Conservation (phyloP, 2,113 vertebrate species). For the Rhynchopsitta pachyrhyncha region DNA sequence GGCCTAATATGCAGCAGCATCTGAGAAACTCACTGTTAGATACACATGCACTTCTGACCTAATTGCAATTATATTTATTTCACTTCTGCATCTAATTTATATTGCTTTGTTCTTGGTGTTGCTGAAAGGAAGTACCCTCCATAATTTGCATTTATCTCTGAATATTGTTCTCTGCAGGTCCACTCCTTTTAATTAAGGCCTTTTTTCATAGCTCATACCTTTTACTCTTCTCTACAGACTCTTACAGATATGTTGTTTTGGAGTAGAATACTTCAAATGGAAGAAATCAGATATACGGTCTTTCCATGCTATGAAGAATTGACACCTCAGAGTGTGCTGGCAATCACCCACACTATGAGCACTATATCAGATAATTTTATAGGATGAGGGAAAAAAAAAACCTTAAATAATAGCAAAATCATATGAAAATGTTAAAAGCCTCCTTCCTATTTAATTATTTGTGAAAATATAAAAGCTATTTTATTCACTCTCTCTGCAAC, state of each 20-base stretch:
- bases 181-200: background rate
- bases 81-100: background rate
- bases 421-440: background rate
- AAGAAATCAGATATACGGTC: background rate
- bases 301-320: background rate
- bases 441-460: background rate
- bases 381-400: background rate
- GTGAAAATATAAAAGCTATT: background rate
- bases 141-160: background rate
- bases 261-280: background rate
- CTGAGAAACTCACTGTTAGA: background rate
- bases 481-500: background rate
- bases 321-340: background rate
- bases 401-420: background rate
- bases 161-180: background rate
- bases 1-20: background rate
- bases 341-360: fast-evolving
- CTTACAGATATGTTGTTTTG: background rate
- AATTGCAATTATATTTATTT: background rate
- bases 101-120: background rate
- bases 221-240: background rate
- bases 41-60: background rate
- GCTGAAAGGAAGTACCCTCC: background rate
- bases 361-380: background rate
- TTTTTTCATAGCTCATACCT: background rate